Evolutionary conservation across 2,113 vertebrate genomes (phyloP).

Genomic region (Dasyurus viverrinus): DNA sequence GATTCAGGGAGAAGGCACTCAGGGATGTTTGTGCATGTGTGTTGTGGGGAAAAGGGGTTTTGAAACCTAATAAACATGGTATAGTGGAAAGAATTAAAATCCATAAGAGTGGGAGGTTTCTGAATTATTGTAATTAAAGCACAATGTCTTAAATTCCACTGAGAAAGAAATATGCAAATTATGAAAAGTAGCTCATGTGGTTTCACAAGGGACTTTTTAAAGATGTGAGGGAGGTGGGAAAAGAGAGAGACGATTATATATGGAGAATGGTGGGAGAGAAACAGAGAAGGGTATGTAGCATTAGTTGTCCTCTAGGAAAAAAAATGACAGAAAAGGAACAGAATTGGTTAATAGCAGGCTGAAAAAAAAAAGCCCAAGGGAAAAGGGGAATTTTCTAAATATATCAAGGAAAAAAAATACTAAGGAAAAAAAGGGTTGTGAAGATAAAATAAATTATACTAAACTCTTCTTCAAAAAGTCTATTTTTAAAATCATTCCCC

Average conservation of each 20-base stretch:
- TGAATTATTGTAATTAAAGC: slow-evolving; percentile 11
- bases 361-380: slow-evolving; percentile 13
- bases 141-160: slow-evolving; percentile 26
- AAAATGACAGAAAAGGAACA: slow-evolving; percentile 26
- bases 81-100: slow-evolving; percentile 37
- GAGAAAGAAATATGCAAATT: slow-evolving; percentile 20
- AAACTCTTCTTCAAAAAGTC: slow-evolving; percentile 24
- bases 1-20: slow-evolving; percentile 45
- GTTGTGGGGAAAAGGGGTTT: not conserved
- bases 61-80: slow-evolving; percentile 7
- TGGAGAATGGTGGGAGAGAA: not conserved
- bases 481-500: slow-evolving; percentile 30
- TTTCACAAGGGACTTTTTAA: slow-evolving; percentile 42
- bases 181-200: slow-evolving; percentile 12
- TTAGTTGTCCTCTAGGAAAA: slow-evolving; percentile 2
- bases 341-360: not conserved
- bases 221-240: slow-evolving; percentile 4
- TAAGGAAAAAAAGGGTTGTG: slow-evolving; percentile 9
- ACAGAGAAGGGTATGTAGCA: not conserved
- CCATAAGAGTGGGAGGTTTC: not conserved
- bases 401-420: slow-evolving; percentile 31
- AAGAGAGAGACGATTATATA: slow-evolving; percentile 14
- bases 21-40: not conserved
- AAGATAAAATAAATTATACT: slow-evolving; percentile 41
- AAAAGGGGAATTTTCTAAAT: slow-evolving; percentile 24